phyloP scores from a whole-genome alignment of 2,113 vertebrate genomes.

The Andinoacara biseriatus region DNA sequence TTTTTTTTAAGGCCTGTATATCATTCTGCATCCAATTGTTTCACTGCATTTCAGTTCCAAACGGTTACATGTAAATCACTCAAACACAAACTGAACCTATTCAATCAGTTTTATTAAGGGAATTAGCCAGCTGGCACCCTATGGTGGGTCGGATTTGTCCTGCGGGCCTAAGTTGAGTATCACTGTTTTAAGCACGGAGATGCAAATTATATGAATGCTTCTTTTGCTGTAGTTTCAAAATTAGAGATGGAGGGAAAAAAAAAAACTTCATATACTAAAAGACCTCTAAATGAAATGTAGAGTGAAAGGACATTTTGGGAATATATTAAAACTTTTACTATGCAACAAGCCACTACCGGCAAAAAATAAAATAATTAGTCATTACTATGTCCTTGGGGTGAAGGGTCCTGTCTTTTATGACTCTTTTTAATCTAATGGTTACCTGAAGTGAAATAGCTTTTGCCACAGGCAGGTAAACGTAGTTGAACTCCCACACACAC shows the following conservation, averaged over 20 bases:
- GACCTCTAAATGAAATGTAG: conserved; percentile 4
- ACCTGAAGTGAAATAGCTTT: conserved; percentile 70
- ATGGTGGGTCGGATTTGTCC: not conserved
- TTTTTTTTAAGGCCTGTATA: not conserved
- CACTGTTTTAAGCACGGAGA: not conserved
- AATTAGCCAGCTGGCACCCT: not conserved
- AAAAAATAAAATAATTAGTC: conserved; percentile 50
- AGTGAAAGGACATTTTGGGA: conserved; percentile 17
- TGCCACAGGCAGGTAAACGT: conserved; percentile 61
- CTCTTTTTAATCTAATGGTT: conserved; percentile 65
- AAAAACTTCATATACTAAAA: not conserved
- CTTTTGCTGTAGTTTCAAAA: conserved; percentile 12
- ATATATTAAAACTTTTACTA: conserved; percentile 25
- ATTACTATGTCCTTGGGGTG: conserved; percentile 59
- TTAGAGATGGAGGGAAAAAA: not conserved
- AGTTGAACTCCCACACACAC: conserved; percentile 42
- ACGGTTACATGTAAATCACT: not conserved
- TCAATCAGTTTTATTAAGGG: not conserved
- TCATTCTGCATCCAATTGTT: not conserved
- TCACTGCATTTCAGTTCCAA: not conserved
- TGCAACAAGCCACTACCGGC: conserved; percentile 26
- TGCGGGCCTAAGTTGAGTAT: not conserved
- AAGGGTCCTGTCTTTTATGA: conserved; percentile 59
- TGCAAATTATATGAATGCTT: not conserved
- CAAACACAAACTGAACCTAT: not conserved